Percentiles rank a stretch among this genome's conserved stretches.
Conservation (phyloP, 2,113 vertebrate species). For the Callaeas wilsoni region DNA sequence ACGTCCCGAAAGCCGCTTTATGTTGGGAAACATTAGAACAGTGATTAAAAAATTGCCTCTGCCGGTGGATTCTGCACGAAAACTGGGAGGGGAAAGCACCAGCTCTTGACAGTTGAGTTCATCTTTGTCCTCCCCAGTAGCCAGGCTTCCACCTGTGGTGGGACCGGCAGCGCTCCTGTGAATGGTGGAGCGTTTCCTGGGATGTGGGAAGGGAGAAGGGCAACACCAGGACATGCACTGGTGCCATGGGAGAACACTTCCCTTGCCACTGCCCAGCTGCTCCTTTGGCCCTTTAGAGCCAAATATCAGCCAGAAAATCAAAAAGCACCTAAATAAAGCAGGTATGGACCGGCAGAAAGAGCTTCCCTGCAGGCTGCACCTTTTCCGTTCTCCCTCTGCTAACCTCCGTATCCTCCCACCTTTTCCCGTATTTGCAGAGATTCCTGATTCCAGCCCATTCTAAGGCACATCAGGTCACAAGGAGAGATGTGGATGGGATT, state of each 20-base stretch:
- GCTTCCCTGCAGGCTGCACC: neutral
- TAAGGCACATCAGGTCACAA: accelerated
- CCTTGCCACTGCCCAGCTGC: neutral
- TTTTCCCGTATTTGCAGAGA: neutral
- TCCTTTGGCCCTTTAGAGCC: neutral
- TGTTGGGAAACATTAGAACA: neutral
- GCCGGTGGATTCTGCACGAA: neutral
- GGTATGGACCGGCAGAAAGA: neutral
- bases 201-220: neutral
- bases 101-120: neutral
- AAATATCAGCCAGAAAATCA: neutral
- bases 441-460: accelerated
- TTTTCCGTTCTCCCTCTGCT: neutral
- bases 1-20: constrained; percentile 64
- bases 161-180: accelerated
- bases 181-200: neutral
- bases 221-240: neutral
- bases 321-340: neutral
- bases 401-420: neutral
- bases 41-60: constrained; percentile 53
- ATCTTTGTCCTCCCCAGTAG: neutral
- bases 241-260: neutral
- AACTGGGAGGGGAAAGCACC: neutral
- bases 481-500: accelerated
- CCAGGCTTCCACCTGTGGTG: neutral